Percentiles rank a stretch among this genome's conserved stretches.
These are phyloP conservation scores for Balaeniceps rex DNA, from an alignment of 2,113 vertebrate species.

Conservation along the genomic window DNA sequence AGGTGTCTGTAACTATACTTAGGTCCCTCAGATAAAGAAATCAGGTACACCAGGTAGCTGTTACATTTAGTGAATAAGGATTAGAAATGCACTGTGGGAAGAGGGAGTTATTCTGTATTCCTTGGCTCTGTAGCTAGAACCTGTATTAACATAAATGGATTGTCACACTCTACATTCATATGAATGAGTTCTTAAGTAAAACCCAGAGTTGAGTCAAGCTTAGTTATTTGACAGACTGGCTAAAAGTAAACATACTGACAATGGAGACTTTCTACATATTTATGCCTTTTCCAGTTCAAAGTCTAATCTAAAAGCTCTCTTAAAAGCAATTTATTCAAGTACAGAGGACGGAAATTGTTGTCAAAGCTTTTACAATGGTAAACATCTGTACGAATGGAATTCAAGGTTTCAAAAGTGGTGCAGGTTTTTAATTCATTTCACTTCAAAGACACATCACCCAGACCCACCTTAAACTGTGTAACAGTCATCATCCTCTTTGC, in stretches of 20 bases:
- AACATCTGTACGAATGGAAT: background rate
- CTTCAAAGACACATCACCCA: background rate
- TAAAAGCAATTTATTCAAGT: slow-evolving; percentile 3
- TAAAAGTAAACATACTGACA: background rate
- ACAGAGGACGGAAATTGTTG: background rate
- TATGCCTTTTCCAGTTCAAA: background rate
- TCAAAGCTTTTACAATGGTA: background rate
- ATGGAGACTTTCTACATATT: background rate
- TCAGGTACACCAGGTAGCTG: background rate
- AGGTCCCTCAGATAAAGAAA: background rate
- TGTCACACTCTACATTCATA: background rate
- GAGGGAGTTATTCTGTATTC: background rate
- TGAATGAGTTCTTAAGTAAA: background rate
- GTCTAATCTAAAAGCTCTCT: background rate
- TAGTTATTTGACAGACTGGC: background rate
- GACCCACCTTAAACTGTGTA: background rate
- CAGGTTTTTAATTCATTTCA: background rate
- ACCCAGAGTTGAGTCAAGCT: background rate
- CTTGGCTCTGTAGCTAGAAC: background rate
- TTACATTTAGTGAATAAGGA: background rate
- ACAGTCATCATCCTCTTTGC: background rate
- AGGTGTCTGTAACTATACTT: background rate
- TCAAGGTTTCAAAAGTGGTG: background rate
- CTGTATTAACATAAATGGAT: background rate
- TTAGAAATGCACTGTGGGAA: background rate